Conservation (phyloP, 1,140 invertebrate genomes). For the Sinonovacula constricta region DNA sequence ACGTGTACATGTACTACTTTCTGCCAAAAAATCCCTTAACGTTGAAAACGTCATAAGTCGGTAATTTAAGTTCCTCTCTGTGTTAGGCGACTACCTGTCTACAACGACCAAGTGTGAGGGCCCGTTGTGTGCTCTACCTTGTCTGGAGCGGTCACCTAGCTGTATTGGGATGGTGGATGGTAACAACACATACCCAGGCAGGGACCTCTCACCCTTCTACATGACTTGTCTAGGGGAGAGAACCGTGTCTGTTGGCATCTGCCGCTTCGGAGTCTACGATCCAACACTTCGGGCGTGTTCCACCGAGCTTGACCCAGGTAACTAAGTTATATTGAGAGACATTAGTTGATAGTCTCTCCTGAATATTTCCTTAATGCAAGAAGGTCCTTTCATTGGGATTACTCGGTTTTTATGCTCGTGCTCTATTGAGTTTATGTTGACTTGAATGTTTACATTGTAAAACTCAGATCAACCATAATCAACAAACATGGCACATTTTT, state of each 20-base stretch:
- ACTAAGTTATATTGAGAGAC: no score
- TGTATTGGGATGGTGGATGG: slow-evolving; percentile 61
- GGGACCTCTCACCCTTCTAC: slow-evolving; percentile 60
- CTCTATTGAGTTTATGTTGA: no score
- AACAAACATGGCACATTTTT: no score
- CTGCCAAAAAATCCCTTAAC: no score
- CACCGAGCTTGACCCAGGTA: slow-evolving; percentile 62
- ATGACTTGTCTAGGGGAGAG: slow-evolving; percentile 60
- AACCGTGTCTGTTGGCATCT: slow-evolving; percentile 64
- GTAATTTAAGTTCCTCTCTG: background rate
- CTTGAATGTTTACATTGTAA: no score
- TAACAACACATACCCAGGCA: slow-evolving; percentile 59
- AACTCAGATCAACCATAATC: no score
- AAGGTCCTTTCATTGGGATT: no score
- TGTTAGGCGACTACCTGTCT: slow-evolving; percentile 53
- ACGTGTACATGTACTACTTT: no score
- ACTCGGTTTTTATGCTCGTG: no score
- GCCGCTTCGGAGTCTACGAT: slow-evolving; percentile 66
- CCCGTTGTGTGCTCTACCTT: slow-evolving; percentile 53
- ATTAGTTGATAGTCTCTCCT: no score
- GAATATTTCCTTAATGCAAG: no score
- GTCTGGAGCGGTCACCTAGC: slow-evolving; percentile 56
- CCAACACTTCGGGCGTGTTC: slow-evolving; percentile 62
- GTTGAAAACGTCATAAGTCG: slow-evolving; percentile 31
- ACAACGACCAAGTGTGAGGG: slow-evolving; percentile 54